Evolutionary conservation across 2,888 invertebrate species (phyloP).

Genomic region (Dinocampus coccinellae): DNA sequence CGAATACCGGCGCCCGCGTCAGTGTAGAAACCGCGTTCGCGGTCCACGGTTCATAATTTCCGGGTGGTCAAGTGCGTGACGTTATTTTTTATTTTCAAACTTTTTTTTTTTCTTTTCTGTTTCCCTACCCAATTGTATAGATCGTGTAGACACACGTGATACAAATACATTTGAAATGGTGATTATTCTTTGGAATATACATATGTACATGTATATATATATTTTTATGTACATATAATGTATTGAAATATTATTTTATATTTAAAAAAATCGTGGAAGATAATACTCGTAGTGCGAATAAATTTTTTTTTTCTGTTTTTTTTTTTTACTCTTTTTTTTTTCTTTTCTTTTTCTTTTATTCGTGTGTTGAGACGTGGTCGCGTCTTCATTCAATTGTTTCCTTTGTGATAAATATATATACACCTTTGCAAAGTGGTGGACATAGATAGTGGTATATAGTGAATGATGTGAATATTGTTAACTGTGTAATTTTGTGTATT

Average conservation of each 20-base stretch:
- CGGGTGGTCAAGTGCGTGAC: constrained; percentile 52
- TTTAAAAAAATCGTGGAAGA: background rate
- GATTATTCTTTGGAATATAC: background rate
- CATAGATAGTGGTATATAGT: too few species aligned
- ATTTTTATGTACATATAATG: background rate
- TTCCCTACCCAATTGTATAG: background rate
- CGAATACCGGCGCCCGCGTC: constrained; percentile 69
- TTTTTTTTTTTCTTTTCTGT: constrained; percentile 46
- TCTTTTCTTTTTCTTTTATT: too few species aligned
- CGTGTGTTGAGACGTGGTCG: too few species aligned
- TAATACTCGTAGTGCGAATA: too few species aligned
- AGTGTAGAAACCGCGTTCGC: constrained; percentile 69
- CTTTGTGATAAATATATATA: too few species aligned
- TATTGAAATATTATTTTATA: too few species aligned
- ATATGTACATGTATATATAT: background rate
- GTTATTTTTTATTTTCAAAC: constrained; percentile 22
- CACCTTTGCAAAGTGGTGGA: too few species aligned
- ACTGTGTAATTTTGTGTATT: background rate
- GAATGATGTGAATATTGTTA: too few species aligned
- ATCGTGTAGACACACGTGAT: background rate
- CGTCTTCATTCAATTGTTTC: too few species aligned
- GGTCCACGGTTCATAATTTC: constrained; percentile 69
- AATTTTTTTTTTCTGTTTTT: too few species aligned
- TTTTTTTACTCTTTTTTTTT: too few species aligned
- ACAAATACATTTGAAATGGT: background rate